Base-by-base conservation (phyloP, 2,888 invertebrate genomes). In the Polyploca ridens region DNA sequence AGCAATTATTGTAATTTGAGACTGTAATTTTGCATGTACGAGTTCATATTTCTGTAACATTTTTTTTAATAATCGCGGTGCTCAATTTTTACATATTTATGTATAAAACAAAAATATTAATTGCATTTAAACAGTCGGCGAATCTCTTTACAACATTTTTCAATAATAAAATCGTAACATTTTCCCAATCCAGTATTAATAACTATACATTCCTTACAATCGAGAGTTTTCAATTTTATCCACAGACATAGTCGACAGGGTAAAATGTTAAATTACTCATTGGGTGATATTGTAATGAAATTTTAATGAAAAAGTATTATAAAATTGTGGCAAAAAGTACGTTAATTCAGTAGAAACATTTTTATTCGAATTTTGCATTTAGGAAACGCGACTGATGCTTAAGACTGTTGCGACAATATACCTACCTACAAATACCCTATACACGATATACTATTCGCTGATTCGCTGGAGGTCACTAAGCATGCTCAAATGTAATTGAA, bases 161-260 rank as follows among this genome's bases (percentile, higher is more conserved):
- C 63, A 33, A 60, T 27, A 33, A 66, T 67, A 73, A 77, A 80
- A 71, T 75, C 77, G 75, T 68, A 69, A 71, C 46, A 46, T 6
- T 75, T 80, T 77, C 79, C 77, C 69, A 66, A 71, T 82, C 86
- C 90, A 91, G 90, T 91, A 91, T 91, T 92, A 90, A 80, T 78
- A 86, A 88, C 87, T 82, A 88, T 85, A 93, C 93, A 93, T 94
- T 93, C 93, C 93, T 92, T 72, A 82, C 88, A 87, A 90, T 89
- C 84, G 90, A 90, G 89, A 83, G 87, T 88, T 87, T 76, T 78
- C 78, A 75, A 74, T 79, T 86, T 84, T 87, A 79, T 83, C 81
- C 72, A 63, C 71, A 70, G 86, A 87, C 87, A 69, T 79, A 82
- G 88, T 89, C 85, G 79, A 76, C 8, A 2, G 54, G 76, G 82